phyloP scores from a whole-genome alignment of 2,888 invertebrate species.

The Galerucella pusilla region DNA sequence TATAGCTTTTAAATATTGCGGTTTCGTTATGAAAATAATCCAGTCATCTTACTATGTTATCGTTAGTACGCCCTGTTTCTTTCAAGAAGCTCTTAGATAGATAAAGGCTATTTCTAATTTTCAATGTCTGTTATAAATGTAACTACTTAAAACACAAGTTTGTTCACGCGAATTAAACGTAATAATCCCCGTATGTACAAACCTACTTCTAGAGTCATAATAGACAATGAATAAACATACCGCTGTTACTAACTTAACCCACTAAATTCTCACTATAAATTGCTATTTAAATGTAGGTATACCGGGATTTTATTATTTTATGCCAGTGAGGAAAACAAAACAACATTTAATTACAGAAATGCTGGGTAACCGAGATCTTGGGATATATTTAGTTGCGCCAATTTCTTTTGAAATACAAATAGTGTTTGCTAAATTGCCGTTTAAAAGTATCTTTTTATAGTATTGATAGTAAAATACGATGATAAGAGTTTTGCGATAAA shows the following conservation, averaged over 20 bases:
- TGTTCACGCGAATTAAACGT: no score
- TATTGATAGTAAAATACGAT: not conserved
- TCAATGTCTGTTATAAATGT: no score
- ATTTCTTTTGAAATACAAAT: conserved; percentile 5
- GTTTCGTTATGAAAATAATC: no score
- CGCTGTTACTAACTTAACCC: not conserved
- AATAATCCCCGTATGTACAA: not conserved
- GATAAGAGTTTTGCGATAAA: not conserved
- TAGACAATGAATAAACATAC: not conserved
- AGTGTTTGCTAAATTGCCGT: conserved; percentile 2
- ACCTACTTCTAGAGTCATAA: not conserved
- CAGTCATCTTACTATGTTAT: no score
- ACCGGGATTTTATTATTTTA: not conserved
- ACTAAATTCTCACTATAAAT: conserved; percentile 5
- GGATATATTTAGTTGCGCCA: not conserved
- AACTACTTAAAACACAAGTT: not conserved
- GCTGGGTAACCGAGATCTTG: conserved; percentile 7
- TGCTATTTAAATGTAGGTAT: conserved; percentile 7
- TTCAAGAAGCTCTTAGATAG: no score
- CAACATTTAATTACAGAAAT: not conserved
- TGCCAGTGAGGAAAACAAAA: not conserved
- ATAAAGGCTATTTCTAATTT: no score
- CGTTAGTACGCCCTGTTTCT: no score
- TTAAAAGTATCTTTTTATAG: not conserved
- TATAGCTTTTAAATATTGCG: no score